phyloP scores from a whole-genome alignment of 2,113 vertebrate species.

The Gopherus flavomarginatus region DNA sequence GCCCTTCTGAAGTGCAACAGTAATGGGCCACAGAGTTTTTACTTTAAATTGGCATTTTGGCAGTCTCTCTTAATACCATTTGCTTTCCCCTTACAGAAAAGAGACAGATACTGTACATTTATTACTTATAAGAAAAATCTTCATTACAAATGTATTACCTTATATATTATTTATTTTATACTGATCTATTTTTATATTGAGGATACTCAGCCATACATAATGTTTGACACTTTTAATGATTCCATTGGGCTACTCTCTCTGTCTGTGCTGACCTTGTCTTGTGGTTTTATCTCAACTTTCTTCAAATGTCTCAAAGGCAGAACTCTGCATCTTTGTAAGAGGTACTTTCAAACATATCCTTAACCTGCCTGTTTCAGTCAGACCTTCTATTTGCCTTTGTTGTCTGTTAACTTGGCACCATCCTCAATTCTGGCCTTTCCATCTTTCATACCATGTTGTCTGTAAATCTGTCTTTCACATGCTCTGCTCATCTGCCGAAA shows the following conservation, averaged over 20 bases:
- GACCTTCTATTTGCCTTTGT: not conserved
- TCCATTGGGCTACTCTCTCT: not conserved
- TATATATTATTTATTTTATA: not conserved
- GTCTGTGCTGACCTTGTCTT: not conserved
- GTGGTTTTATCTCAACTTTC: not conserved
- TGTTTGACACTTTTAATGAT: not conserved
- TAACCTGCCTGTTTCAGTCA: not conserved
- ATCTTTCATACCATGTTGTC: not conserved
- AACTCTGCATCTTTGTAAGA: not conserved
- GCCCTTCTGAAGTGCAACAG: not conserved
- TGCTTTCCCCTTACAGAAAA: not conserved
- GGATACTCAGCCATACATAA: not conserved
- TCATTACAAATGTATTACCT: not conserved
- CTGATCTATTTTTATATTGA: not conserved
- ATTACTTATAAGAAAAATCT: not conserved
- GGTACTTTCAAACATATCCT: not conserved
- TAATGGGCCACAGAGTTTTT: not conserved
- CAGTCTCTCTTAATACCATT: not conserved
- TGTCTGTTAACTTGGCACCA: not conserved
- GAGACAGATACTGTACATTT: not conserved
- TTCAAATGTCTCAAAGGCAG: not conserved
- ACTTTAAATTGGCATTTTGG: constrained; percentile 9
- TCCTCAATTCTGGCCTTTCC: not conserved
- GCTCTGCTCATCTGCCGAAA: not conserved
- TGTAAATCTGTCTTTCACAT: not conserved